A percentile compares a stretch with the other conserved stretches of the same genome.
phyloP scores from a whole-genome alignment of 2,888 invertebrate genomes.

The Mesorhabditis spiculigera region DNA sequence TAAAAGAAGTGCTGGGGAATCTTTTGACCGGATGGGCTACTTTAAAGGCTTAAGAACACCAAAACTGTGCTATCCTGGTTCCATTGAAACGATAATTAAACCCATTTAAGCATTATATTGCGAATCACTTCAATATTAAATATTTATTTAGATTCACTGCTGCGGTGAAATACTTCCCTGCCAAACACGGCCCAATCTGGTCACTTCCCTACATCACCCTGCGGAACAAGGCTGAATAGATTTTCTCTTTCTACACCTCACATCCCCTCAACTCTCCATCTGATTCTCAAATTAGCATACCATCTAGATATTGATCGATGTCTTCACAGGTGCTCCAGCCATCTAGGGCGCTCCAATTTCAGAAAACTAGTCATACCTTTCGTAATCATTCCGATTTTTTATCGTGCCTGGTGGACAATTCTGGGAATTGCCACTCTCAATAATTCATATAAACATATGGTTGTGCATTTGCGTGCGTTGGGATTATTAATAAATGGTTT shows the following conservation, averaged over 20 bases:
- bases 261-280: background rate
- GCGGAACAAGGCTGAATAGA: constrained; percentile 28
- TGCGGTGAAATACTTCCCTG: constrained; percentile 40
- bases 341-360: too few relatives aligned
- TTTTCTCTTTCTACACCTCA: background rate
- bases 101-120: background rate
- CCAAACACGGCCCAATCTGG: constrained; percentile 36
- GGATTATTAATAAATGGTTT: too few relatives aligned
- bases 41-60: background rate
- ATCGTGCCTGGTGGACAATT: too few relatives aligned
- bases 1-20: background rate
- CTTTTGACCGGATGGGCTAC: background rate
- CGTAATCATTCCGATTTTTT: too few relatives aligned
- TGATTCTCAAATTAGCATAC: background rate
- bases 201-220: constrained; percentile 41
- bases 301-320: too few relatives aligned
- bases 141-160: constrained; percentile 31
- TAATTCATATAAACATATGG: too few relatives aligned
- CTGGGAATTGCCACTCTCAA: too few relatives aligned
- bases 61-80: too few relatives aligned
- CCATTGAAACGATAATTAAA: background rate
- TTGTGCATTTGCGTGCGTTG: too few relatives aligned
- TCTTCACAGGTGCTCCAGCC: too few relatives aligned
- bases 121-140: background rate
- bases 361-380: too few relatives aligned